A percentile compares a stretch with the other conserved stretches of the same genome.
These are phyloP conservation scores for Burhinus bistriatus DNA, from an alignment of 2,113 vertebrate species.

Conservation along the genomic window DNA sequence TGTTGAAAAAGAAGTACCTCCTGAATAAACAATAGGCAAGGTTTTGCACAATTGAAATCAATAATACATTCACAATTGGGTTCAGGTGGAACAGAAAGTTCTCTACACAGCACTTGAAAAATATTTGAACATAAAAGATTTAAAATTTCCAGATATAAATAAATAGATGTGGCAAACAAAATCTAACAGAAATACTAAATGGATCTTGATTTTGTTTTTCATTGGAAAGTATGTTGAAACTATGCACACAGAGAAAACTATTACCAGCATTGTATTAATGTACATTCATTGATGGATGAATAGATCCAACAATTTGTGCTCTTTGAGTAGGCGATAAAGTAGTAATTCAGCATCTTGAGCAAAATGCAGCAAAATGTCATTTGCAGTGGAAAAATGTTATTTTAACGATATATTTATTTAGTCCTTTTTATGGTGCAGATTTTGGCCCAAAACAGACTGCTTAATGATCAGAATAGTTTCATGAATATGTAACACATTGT, in stretches of 20 bases:
- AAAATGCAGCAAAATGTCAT: background rate
- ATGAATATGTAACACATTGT: background rate
- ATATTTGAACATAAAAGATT: background rate
- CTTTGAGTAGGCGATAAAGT: background rate
- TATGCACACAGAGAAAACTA: background rate
- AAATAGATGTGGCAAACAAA: background rate
- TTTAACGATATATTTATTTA: slow-evolving; percentile 32
- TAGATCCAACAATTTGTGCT: background rate
- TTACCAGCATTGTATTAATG: background rate
- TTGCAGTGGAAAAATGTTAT: background rate
- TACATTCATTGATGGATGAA: background rate
- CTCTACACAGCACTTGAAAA: background rate
- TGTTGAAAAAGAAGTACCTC: background rate
- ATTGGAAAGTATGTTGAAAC: background rate
- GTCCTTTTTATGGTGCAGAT: background rate
- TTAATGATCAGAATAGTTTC: slow-evolving; percentile 5
- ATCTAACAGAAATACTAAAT: background rate
- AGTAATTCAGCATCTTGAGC: background rate
- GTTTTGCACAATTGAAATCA: background rate
- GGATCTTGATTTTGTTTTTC: background rate
- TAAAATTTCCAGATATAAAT: background rate
- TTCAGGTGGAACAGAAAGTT: background rate
- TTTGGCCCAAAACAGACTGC: background rate
- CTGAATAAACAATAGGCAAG: background rate
- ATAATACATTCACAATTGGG: background rate